A percentile compares a stretch with the other conserved stretches of the same genome.
phyloP scores from a whole-genome alignment of 2,888 invertebrate species.

The Thereva unica region DNA sequence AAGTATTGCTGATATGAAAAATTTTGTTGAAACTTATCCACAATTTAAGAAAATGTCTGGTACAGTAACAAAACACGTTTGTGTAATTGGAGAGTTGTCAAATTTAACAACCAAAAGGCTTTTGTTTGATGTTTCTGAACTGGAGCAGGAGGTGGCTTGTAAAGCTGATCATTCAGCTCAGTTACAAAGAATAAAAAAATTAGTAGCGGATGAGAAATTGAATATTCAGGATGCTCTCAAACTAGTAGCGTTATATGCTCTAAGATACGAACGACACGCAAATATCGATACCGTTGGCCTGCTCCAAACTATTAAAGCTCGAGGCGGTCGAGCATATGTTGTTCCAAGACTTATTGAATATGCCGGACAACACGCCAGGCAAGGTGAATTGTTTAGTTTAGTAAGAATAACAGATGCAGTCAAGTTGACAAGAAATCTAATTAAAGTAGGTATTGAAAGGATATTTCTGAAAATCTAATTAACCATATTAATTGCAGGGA shows the following conservation, averaged over 20 bases:
- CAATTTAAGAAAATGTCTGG: slow-evolving; percentile 96
- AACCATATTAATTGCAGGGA: slow-evolving; percentile 60
- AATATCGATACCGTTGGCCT: slow-evolving; percentile 81
- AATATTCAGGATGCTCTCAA: slow-evolving; percentile 81
- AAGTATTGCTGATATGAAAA: slow-evolving; percentile 98
- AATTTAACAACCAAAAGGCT: slow-evolving; percentile 75
- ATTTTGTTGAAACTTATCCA: slow-evolving; percentile 96
- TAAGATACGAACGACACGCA: slow-evolving; percentile 89
- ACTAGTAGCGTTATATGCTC: slow-evolving; percentile 88
- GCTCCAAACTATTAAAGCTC: slow-evolving; percentile 71
- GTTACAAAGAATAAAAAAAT: slow-evolving; percentile 75
- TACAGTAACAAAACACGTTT: slow-evolving; percentile 96
- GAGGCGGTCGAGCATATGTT: slow-evolving; percentile 70
- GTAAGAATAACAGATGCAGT: slow-evolving; percentile 90
- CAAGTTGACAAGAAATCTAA: slow-evolving; percentile 66
- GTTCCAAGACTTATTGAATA: slow-evolving; percentile 76
- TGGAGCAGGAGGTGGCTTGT: slow-evolving; percentile 92
- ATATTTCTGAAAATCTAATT: not conserved
- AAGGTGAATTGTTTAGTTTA: slow-evolving; percentile 84
- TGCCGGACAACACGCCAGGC: slow-evolving; percentile 79
- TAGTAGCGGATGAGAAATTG: slow-evolving; percentile 74
- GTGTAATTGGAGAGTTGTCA: slow-evolving; percentile 93
- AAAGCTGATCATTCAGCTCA: slow-evolving; percentile 82
- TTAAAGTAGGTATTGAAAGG: slow-evolving; percentile 47
- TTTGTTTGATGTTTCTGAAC: slow-evolving; percentile 88